Evolutionary conservation across 2,797 vertebrate species (phyloP), one percentile per base, ranked within the genome.

Genomic region (Cynopterus sphinx): DNA sequence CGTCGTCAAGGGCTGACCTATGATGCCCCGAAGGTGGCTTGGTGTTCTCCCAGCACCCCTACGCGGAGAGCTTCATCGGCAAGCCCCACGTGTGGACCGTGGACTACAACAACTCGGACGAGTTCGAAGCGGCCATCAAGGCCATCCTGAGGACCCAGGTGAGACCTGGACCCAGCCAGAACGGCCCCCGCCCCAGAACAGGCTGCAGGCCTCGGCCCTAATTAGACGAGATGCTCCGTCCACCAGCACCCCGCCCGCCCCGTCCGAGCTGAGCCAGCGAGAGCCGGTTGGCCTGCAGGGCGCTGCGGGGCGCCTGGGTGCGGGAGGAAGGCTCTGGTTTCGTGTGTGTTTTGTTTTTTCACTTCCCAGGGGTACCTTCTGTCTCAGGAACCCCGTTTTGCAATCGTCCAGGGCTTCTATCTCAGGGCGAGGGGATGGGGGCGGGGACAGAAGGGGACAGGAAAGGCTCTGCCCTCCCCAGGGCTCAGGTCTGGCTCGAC

Each of bases 41-140:
- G 94, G 19, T 99, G 73, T 99, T 99, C 92, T 99, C 99, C 92
- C 99, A 99, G 96, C 99, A 99, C 74, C 99, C 99, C 0, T 99
- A 99, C 2, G 99, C 99, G 0, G 99, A 99, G 97, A 99, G 99
- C 97, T 99, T 99, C 96, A 99, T 99, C 0, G 99, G 99, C 97
- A 99, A 98, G 97, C 99, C 99, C 0, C 99, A 99, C 0, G 99
- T 99, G 97, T 98, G 99, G 98, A 99, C 99, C 0, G 98, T 99
- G 0, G 99, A 99, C 98, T 99, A 99, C 98, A 99, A 99, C 98
- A 99, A 99, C 98, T 99, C 99, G 0, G 98, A 99, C 74, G 99
- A 99, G 98, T 99, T 99, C 31, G 99, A 99, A 31, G 98, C 99
- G 1, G 98, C 99, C 97, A 98, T 99, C 97, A 99, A 99, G 95